Base-by-base conservation (phyloP, 2,113 vertebrate genomes). In the Leptodactylus fuscus region DNA sequence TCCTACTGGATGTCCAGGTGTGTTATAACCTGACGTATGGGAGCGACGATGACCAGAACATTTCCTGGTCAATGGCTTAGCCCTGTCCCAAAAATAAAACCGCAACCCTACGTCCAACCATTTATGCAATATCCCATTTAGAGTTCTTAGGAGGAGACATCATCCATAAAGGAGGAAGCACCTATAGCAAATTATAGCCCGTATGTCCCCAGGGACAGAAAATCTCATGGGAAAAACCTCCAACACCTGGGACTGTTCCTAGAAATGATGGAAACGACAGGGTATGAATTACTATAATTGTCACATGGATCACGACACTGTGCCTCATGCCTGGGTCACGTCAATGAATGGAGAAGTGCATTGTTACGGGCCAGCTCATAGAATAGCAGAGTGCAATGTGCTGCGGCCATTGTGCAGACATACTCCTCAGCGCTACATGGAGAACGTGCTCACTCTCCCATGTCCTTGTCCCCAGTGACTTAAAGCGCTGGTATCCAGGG, bases 271-370 rank as follows among this genome's bases (percentile, higher is more conserved):
- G 60, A 29, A 65, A 65, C 32, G 18, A 65, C 27, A 65, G 60
- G 24, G 27, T 32, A 12, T 5, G 29, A 27, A 65, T 15, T 4
- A 32, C 27, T 65, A 32, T 67, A 38, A 69, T 67, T 38, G 34
- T 10, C 7, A 7, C 18, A 38, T 69, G 32, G 38, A 9, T 69
- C 65, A 69, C 32, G 7, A 1, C 15, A 38, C 0, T 46, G 38
- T 41, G 69, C 36, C 36, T 71, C 69, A 24, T 27, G 38, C 38
- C 70, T 38, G 32, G 41, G 36, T 44, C 36, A 73, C 11, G 1
- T 71, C 36, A 36, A 22, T 69, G 34, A 69, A 69, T 69, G 65
- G 65, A 69, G 32, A 69, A 69, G 65, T 20, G 13, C 70, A 44
- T 73, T 24, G 29, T 73, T n/a, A 73, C 2, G 1, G 38, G 70